Evolutionary conservation across 2,888 invertebrate species (phyloP), one percentile per base, ranked within the genome.

Genomic region (Anoncus sp.): DNA sequence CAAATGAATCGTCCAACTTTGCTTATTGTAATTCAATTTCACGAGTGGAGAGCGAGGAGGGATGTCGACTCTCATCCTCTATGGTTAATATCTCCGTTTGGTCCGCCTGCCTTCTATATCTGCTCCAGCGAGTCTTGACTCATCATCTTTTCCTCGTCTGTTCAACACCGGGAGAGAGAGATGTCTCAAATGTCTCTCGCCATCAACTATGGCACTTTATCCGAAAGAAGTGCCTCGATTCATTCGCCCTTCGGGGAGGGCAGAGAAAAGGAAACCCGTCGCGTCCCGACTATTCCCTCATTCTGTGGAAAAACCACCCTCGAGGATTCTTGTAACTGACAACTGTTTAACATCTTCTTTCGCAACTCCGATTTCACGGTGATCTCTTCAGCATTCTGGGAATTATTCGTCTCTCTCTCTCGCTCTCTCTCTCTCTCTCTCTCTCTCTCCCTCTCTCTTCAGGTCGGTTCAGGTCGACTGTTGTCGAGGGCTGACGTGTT

Each of bases 21-120:
- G 85, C 87, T 88, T 87, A 88, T 89, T 87, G 86, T 88, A 88
- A 89, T 89, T 89, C 87, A 90, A 89, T 89, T 90, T 88, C 87
- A 87, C 87, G 85, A 84, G 82, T 83, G 83, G 20, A 14, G n/a
- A 22, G 20, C 51, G 47, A 66, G 45, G n/a, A n/a, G 31, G 57
- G 47, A 60, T 62, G 67, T 40, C 47, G 47, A 7, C 47, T 40
- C 51, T 24, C 40, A 40, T 49, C 40, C 35, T 53, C 40, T 18
- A 65, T 53, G 65, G 51, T 40, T 65, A 51, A 65, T 82, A 85
- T n/a, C n/a, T 85, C 85, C 82, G 83, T 79, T 84, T 81, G 74
- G 73, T 60, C 43, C 55, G 53, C 53, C 53, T 40, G n/a, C n/a
- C n/a, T n/a, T n/a, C n/a, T 70, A 70, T 78, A 67, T 79, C 53